Base-by-base conservation (phyloP, 2,797 vertebrate species). In the Halcyon smyrnensis region DNA sequence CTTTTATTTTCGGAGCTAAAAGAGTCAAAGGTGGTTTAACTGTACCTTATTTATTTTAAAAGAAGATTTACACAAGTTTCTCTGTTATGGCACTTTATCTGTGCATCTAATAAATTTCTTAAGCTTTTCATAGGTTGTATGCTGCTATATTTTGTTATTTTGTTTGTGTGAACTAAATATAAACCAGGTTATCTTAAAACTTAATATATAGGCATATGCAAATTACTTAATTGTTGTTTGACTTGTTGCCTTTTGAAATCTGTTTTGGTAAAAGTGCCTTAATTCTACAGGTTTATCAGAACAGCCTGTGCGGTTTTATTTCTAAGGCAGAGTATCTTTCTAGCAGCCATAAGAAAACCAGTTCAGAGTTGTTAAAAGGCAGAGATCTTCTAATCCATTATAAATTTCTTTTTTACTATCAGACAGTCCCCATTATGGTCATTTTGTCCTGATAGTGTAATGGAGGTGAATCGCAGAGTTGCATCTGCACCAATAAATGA, bases 71-170 rank as follows among this genome's bases (percentile, higher is more conserved):
- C 93, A 97, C 90, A 73, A 76, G 70, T 96, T 95, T 90, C 97
- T 94, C 87, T 96, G 76, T 97, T 95, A 90, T 53, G 91, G 97
- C 95, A 97, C 97, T 97, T 97, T 97, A 96, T 96, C 79, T 67
- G 89, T 97, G 90, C 95, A 92, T 91, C 93, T 97, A 95, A 98
- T 97, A 97, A 93, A 97, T 96, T 97, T 97, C 93, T 94, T 95
- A 96, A 97, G 74, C 78, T 91, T 97, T 97, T 97, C 78, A 95
- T 94, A 93, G 83, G 87, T 92, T 91, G 89, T 92, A 96, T 92
- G 96, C 90, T 97, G 89, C 94, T 97, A 96, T 80, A 79, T 92
- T 94, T 97, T 95, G 81, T 97, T 92, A 91, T 88, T 89, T 93
- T 84, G 81, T 89, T 92, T 84, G 86, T 87, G 86, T 71, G 87